Conservation (phyloP, 2,797 vertebrate species). For the Ibycter americanus region DNA sequence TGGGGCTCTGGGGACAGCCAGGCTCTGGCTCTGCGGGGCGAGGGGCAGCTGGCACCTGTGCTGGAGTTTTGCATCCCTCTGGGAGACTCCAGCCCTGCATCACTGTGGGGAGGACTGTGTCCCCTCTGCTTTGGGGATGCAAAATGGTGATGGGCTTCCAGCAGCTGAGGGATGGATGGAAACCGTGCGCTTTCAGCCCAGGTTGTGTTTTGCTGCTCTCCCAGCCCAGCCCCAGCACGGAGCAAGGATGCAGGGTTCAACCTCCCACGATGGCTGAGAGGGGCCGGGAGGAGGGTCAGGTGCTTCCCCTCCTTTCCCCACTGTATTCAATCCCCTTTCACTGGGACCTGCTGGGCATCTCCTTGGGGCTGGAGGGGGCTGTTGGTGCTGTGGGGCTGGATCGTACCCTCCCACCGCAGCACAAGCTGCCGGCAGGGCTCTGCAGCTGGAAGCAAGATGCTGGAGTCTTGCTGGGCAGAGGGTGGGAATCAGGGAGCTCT, state of each 20-base stretch:
- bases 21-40: neutral
- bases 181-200: neutral
- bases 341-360: neutral
- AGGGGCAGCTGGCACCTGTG: neutral
- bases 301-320: neutral
- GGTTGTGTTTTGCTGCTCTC: neutral
- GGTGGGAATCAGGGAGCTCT: neutral
- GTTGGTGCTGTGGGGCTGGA: neutral
- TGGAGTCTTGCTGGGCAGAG: neutral
- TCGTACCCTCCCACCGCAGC: fast-evolving
- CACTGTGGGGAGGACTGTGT: too few species aligned
- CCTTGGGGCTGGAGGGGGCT: fast-evolving
- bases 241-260: neutral
- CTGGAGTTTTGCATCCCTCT: neutral
- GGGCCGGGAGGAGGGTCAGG: neutral
- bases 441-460: fast-evolving
- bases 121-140: neutral
- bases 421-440: neutral
- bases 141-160: neutral
- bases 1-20: neutral
- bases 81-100: neutral
- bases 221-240: neutral
- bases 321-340: neutral
- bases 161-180: neutral
- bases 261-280: fast-evolving